Percentiles rank a stretch among this genome's conserved stretches.
Evolutionary conservation across 2,888 invertebrate species (phyloP).

Genomic region (Nectonema munidae): DNA sequence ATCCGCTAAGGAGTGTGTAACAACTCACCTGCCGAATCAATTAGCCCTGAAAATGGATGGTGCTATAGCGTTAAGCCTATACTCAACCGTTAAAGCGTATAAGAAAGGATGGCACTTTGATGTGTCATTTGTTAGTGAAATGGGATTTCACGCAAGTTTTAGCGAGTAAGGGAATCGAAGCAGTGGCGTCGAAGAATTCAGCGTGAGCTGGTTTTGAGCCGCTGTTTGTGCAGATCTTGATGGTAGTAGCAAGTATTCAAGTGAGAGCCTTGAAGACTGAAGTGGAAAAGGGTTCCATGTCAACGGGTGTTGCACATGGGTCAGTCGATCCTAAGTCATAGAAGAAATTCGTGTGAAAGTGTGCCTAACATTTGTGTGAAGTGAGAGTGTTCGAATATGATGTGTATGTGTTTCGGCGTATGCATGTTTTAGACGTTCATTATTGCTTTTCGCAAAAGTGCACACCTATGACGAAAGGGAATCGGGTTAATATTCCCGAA

Average conservation of each 20-base stretch:
- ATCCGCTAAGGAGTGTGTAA: conserved; percentile 33
- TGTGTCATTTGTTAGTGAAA: no score
- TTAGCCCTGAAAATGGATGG: conserved; percentile 36
- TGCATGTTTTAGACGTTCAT: no score
- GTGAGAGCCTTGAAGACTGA: conserved; percentile 29
- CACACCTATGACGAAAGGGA: conserved; percentile 21
- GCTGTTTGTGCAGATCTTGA: conserved; percentile 31
- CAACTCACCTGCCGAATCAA: conserved; percentile 34
- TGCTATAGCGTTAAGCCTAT: conserved; percentile 30
- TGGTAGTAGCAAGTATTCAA: conserved; percentile 39
- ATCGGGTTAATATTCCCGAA: conserved; percentile 23
- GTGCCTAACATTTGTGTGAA: no score
- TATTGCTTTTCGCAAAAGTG: conserved; percentile 15
- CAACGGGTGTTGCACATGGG: conserved; percentile 22
- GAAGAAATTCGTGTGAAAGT: conserved; percentile 18
- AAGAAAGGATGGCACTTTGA: no score
- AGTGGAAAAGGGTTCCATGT: conserved; percentile 30
- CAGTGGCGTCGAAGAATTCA: conserved; percentile 32
- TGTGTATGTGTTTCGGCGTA: no score
- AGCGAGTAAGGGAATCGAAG: conserved; percentile 31
- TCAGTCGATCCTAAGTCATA: conserved; percentile 23
- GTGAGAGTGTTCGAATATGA: no score
- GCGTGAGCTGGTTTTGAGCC: conserved; percentile 28
- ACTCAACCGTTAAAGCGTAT: conserved; percentile 24
- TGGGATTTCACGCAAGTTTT: conserved; percentile 26